Percentiles rank a stretch among this genome's conserved stretches.
These are phyloP conservation scores for Pocillopora meandrina DNA, from an alignment of 92 coral and sea anemone genomes.

Conservation along the genomic window DNA sequence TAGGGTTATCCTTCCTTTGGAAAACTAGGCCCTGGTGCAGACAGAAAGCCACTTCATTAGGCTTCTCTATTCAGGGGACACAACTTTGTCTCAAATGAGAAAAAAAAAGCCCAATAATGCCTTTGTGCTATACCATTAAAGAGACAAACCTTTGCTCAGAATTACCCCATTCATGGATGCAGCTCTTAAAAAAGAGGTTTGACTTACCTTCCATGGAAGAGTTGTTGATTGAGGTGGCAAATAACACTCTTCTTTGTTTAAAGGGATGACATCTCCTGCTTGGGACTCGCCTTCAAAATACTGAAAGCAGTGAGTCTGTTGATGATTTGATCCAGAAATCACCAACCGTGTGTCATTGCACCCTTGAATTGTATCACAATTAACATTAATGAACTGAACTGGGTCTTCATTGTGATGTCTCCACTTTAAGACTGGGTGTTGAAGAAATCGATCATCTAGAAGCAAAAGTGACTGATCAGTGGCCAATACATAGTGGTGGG, in stretches of 20 bases:
- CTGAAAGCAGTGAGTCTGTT: constrained; percentile 86
- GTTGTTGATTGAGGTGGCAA: constrained; percentile 83
- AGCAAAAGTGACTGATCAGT: constrained; percentile 86
- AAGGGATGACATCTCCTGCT: constrained; percentile 10
- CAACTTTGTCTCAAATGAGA: too few relatives aligned
- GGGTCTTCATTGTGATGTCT: constrained; percentile 83
- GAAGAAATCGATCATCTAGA: constrained; percentile 86
- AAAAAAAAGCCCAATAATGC: too few relatives aligned
- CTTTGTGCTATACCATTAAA: background rate
- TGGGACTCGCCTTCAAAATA: constrained; percentile 53
- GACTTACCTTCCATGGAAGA: constrained; percentile 89
- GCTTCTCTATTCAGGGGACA: too few relatives aligned
- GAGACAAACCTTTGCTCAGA: too few relatives aligned
- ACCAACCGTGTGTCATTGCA: constrained; percentile 72
- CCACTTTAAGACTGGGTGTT: constrained; percentile 93
- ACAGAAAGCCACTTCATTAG: too few relatives aligned
- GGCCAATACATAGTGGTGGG: constrained; percentile 81
- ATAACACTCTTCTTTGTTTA: constrained; percentile 4
- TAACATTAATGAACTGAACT: constrained; percentile 69
- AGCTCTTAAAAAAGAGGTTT: background rate
- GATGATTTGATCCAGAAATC: constrained; percentile 75
- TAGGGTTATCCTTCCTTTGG: too few relatives aligned
- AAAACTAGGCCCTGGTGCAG: too few relatives aligned
- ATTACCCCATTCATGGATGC: background rate
- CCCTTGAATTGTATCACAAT: constrained; percentile 53